A percentile compares a stretch with the other conserved stretches of the same genome.
Conservation (phyloP, 2,888 invertebrate species). For the Campoplex capitator region DNA sequence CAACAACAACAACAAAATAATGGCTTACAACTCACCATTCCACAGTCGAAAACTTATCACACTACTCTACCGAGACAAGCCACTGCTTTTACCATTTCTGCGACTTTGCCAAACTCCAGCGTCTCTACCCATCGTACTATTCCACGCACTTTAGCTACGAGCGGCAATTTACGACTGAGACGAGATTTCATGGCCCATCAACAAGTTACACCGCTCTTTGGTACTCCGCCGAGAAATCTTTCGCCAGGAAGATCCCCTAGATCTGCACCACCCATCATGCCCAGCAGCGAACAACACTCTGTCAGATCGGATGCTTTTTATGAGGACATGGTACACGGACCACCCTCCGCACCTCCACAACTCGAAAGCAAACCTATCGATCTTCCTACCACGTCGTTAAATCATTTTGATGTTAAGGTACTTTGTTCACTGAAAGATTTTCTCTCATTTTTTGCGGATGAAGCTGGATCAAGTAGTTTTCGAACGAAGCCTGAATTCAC, state of each 20-base stretch:
- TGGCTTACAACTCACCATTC: conserved; percentile 39
- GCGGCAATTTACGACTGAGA: conserved; percentile 78
- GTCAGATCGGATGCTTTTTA: conserved; percentile 79
- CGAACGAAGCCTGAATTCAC: too few relatives aligned
- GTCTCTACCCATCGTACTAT: conserved; percentile 86
- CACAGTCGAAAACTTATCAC: conserved; percentile 85
- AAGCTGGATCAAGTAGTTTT: not conserved
- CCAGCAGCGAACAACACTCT: conserved; percentile 73
- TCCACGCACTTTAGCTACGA: conserved; percentile 85
- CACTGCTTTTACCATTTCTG: conserved; percentile 83
- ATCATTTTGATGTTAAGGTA: conserved; percentile 74
- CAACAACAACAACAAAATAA: conserved; percentile 72
- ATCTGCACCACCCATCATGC: conserved; percentile 73
- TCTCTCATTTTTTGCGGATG: not conserved
- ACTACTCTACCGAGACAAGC: conserved; percentile 83
- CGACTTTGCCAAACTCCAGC: conserved; percentile 82
- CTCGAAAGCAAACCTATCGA: conserved; percentile 73
- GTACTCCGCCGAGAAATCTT: conserved; percentile 74
- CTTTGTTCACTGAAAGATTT: not conserved
- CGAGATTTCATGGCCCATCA: conserved; percentile 80
- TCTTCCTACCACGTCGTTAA: conserved; percentile 60
- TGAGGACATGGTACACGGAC: conserved; percentile 76
- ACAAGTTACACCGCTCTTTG: conserved; percentile 77
- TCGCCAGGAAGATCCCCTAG: conserved; percentile 75
- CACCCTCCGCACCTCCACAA: conserved; percentile 71